Base-by-base conservation (phyloP, 1,140 invertebrate species). In the Pseudomyrmex gracilis region DNA sequence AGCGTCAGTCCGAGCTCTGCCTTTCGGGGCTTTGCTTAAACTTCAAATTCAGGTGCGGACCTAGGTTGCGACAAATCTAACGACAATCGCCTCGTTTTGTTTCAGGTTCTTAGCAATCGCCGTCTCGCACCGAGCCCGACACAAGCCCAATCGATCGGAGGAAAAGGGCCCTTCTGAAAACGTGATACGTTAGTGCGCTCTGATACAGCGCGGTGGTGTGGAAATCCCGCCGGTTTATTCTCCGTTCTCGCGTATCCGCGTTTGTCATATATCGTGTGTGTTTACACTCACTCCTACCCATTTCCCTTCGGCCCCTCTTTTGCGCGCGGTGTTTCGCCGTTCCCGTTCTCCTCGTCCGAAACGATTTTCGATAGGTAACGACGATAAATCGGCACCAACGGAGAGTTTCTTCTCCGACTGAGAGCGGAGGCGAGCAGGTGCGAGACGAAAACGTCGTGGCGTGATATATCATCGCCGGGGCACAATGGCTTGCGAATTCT, bases 401-500 rank as follows among this genome's bases (percentile, higher is more conserved):
- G 64, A 71, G 57, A 71, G 47, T 53, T 61, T 58, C 47, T 74
- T 74, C 70, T 43, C 63, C 63, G 78, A 53, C 58, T 5, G 77
- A 2, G 22, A 43, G 51, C 34, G 13, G 76, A 34, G 53, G 45
- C 66, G 53, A 80, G 66, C 76, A 80, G 76, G 78, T 73, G 78
- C 73, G 70, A 61, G 68, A 78, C 85, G 87, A 82, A 34, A 88
- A 89, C 85, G 87, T 90, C 84, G 89, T 86, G 87, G 85, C 70
- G 85, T 85, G 86, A 82, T 84, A 85, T 86, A 88, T 89, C 83
- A 90, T 90, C 88, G 82, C 73, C 85, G 43, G 83, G 34, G 85
- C 91, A 92, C 90, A 87, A 92, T 92, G 91, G 90, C 90, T 92
- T 91, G 88, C 82, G 84, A 85, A 91, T 85, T 86, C 49, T 88